A percentile compares a stretch with the other conserved stretches of the same genome.
Conservation (phyloP, 2,888 invertebrate genomes). For the Yponomeuta plumbellus region DNA sequence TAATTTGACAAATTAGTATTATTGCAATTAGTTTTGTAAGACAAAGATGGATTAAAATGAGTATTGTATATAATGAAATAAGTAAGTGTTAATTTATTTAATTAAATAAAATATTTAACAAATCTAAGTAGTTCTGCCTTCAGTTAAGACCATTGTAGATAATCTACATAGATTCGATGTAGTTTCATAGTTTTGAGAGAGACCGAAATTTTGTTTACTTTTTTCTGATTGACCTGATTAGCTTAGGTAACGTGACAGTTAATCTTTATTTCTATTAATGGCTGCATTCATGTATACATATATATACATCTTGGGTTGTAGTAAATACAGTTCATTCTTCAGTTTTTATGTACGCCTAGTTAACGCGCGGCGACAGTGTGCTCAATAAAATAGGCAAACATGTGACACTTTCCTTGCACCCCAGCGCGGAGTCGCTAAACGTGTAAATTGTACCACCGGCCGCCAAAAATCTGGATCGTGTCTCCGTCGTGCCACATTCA, state of each 20-base stretch:
- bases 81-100: constrained; percentile 1
- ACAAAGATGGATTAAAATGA: not conserved
- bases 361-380: not conserved
- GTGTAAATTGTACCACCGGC: constrained; percentile 58
- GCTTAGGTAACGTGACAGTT: too few species aligned
- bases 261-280: too few species aligned
- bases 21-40: constrained; percentile 2
- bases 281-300: too few species aligned
- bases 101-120: not conserved
- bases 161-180: too few species aligned
- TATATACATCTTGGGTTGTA: too few species aligned
- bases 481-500: constrained; percentile 56
- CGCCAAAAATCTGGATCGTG: constrained; percentile 56
- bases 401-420: constrained; percentile 60
- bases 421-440: constrained; percentile 53
- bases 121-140: not conserved
- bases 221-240: too few species aligned
- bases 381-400: constrained; percentile 56
- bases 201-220: too few species aligned
- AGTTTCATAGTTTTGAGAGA: too few species aligned
- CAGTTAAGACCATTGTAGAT: not conserved
- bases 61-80: not conserved
- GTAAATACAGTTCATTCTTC: not conserved
- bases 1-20: constrained; percentile 11
- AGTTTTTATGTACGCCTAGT: not conserved